A percentile compares a stretch with the other conserved stretches of the same genome.
phyloP scores from a whole-genome alignment of 2,797 vertebrate species.

The Hypotaenidia okinawae region DNA sequence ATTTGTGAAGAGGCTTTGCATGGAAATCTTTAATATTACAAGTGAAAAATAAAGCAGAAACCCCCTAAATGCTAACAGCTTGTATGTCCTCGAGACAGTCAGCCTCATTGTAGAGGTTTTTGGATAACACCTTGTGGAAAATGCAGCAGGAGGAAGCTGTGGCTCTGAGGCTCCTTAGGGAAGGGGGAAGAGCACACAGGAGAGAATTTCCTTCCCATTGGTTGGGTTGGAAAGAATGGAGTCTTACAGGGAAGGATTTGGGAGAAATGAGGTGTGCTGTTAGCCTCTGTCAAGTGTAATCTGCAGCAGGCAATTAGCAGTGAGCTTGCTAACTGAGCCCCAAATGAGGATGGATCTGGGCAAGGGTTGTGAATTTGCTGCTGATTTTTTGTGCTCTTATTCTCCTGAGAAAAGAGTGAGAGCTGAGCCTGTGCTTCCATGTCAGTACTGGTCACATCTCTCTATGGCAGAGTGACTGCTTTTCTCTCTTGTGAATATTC shows the following conservation, averaged over 20 bases:
- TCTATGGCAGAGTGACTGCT: not conserved
- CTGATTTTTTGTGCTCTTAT: not conserved
- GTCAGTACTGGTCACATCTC: not conserved
- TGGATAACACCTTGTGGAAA: not conserved
- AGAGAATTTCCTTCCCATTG: not conserved
- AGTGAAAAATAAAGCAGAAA: not conserved
- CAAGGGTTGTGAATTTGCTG: not conserved
- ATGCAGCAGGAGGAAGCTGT: not conserved
- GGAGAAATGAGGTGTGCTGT: not conserved
- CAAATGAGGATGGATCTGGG: not conserved
- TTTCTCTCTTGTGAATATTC: not conserved
- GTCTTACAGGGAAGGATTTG: not conserved
- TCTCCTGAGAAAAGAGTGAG: not conserved
- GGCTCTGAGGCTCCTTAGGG: not conserved
- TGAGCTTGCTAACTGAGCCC: rapidly evolving
- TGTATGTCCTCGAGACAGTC: not conserved
- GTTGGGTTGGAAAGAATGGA: not conserved
- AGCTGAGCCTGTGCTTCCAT: not conserved
- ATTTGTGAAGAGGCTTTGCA: not conserved
- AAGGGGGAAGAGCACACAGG: rapidly evolving
- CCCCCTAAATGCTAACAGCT: not conserved
- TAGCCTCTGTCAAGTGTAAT: not conserved
- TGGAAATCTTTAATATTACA: not conserved
- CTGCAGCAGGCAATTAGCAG: not conserved
- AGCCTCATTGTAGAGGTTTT: not conserved